Evolutionary conservation across 2,888 invertebrate species (phyloP).

Genomic region (Malthinus flaveolus): DNA sequence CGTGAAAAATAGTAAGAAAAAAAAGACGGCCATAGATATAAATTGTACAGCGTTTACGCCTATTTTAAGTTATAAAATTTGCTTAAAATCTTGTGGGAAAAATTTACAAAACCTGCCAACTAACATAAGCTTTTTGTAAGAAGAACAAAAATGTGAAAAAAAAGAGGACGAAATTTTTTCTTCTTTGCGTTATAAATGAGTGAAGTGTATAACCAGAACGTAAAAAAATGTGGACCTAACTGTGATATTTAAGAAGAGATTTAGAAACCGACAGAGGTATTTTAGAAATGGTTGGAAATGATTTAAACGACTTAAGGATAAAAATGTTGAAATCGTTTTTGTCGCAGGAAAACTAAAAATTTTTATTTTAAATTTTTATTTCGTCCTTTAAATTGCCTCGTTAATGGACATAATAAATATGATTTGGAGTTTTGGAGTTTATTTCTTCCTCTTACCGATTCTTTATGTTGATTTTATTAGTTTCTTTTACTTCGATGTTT

Average conservation of each 20-base stretch:
- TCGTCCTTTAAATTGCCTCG: background rate
- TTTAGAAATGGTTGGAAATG: constrained; percentile 5
- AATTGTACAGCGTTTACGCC: too few relatives aligned
- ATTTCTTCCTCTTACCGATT: too few relatives aligned
- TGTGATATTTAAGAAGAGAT: constrained; percentile 8
- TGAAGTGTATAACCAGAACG: constrained; percentile 6
- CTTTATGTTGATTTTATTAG: too few relatives aligned
- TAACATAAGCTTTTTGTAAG: too few relatives aligned
- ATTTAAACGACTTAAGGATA: constrained; percentile 4
- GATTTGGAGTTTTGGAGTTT: too few relatives aligned
- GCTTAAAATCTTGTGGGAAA: too few relatives aligned
- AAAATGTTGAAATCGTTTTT: constrained; percentile 5
- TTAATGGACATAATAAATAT: too few relatives aligned
- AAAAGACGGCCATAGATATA: too few relatives aligned
- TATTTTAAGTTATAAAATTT: too few relatives aligned
- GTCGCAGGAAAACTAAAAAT: background rate
- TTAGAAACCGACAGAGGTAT: constrained; percentile 7
- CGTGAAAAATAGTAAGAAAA: too few relatives aligned
- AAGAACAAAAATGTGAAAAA: background rate
- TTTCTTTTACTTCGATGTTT: too few relatives aligned
- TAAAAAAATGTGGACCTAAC: constrained; percentile 7
- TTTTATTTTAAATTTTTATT: background rate
- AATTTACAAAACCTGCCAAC: too few relatives aligned
- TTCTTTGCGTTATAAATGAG: constrained; percentile 5
- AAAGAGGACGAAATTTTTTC: background rate